Conservation (phyloP, 1,140 invertebrate genomes). For the Listronotus oregonensis region DNA sequence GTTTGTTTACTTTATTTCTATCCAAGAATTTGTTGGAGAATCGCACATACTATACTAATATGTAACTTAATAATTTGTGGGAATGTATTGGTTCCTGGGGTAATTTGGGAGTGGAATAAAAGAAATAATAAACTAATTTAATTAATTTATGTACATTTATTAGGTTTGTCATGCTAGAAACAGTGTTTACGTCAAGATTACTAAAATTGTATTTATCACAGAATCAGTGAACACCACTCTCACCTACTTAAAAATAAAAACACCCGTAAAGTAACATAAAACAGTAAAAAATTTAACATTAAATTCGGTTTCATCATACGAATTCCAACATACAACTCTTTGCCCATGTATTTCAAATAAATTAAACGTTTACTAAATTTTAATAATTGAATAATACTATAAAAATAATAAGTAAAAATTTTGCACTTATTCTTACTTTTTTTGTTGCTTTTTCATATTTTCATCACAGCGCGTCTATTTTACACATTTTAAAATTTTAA, state of each 20-base stretch:
- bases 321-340: conserved; percentile 6
- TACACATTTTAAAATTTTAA: conserved; percentile 22
- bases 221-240: conserved; percentile 56
- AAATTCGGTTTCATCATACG: conserved; percentile 44
- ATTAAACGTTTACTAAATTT: neutral
- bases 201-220: conserved; percentile 57
- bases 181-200: conserved; percentile 55
- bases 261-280: conserved; percentile 53
- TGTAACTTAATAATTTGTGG: too few species aligned
- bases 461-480: conserved; percentile 34
- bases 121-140: conserved; percentile 1
- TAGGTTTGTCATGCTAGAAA: conserved; percentile 56
- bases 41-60: too few species aligned
- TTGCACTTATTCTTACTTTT: conserved; percentile 26
- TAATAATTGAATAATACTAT: conserved; percentile 14
- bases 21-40: too few species aligned
- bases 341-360: conserved; percentile 2
- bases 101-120: neutral
- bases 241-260: conserved; percentile 51
- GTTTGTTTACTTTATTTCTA: too few species aligned
- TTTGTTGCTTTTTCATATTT: conserved; percentile 21
- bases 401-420: conserved; percentile 23
- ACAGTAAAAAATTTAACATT: conserved; percentile 43
- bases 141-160: conserved; percentile 51
- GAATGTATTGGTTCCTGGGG: too few species aligned